Conservation (phyloP, 2,888 invertebrate species). For the Clivina fossor region DNA sequence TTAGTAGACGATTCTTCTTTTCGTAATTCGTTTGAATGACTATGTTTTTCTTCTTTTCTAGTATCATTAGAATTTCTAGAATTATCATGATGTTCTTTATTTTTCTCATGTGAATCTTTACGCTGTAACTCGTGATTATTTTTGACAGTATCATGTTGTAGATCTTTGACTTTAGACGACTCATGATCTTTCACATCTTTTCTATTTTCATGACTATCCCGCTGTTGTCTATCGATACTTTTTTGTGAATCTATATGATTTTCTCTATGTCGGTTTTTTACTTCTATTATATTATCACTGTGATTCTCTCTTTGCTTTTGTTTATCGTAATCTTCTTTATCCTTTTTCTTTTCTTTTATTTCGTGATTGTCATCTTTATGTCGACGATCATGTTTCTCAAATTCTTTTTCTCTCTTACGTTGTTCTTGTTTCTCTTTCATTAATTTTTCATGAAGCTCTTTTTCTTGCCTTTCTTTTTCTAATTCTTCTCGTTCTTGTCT, state of each 20-base stretch:
- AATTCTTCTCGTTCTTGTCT: conserved; percentile 52
- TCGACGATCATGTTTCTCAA: conserved; percentile 47
- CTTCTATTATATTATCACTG: conserved; percentile 49
- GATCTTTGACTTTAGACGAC: conserved; percentile 51
- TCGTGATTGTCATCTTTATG: conserved; percentile 46
- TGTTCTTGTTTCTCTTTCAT: conserved; percentile 54
- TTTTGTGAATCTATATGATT: conserved; percentile 48
- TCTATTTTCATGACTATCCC: conserved; percentile 49
- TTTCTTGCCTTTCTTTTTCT: conserved; percentile 50
- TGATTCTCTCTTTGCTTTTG: conserved; percentile 59
- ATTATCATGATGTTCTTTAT: conserved; percentile 36
- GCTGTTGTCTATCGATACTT: conserved; percentile 51
- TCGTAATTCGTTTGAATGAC: conserved; percentile 26
- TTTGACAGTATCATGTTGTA: conserved; percentile 55
- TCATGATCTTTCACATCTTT: conserved; percentile 48
- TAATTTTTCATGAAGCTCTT: conserved; percentile 46
- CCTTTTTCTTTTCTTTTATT: conserved; percentile 47
- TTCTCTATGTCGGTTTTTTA: conserved; percentile 52
- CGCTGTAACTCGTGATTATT: conserved; percentile 38
- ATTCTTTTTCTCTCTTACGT: conserved; percentile 50
- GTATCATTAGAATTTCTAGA: conserved; percentile 36
- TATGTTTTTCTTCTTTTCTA: conserved; percentile 36
- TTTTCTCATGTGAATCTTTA: conserved; percentile 42
- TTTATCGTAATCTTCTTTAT: conserved; percentile 52
- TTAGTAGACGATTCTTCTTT: conserved; percentile 42